Base-by-base conservation (phyloP, 2,113 vertebrate genomes). In the Boleophthalmus pectinirostris region DNA sequence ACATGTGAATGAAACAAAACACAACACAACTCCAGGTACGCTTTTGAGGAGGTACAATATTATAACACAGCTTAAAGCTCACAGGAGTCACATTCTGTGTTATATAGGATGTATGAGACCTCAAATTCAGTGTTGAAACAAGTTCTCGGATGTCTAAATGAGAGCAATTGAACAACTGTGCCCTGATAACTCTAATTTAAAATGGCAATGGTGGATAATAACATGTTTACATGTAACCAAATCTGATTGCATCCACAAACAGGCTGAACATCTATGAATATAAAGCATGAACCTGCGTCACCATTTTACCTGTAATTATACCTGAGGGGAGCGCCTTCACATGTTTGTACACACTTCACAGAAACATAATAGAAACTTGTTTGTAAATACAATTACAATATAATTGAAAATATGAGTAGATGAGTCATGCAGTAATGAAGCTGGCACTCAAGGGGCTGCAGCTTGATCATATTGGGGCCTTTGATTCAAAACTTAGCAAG, bases 401-500 rank as follows among this genome's bases (percentile, higher is more conserved):
- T 29, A 29, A 29, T 4, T 29, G 24, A 33, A 57, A 33, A 69
- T 69, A 8, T 51, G 33, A n/a, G 29, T 23, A 56, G 60, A 70
- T 79, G 82, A 82, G 67, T 82, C 83, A 84, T 68, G 21, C 60
- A 54, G 60, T 78, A 80, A 83, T 80, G 69, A 88, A 74, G 33
- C n/a, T 4, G 75, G 18, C 68, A 49, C 54, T 77, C 56, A 35
- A 21, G 72, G 14, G 79, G 77, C 70, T 33, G 15, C 29, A 20
- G 25, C 61, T 18, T 12, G 29, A 64, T 20, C 61, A 18, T 64
- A 6, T 38, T 64, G 33, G 18, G 16, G 18, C 61, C 8, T 18
- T n/a, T 3, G 16, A n/a, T 64, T 64, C 10, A 35, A 64, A 64
- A 35, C 33, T 35, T 16, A 38, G 29, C 25, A 29, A 1, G 16